Evolutionary conservation across 2,888 invertebrate species (phyloP), one percentile per base, ranked within the genome.

Genomic region (Dynastes maya): DNA sequence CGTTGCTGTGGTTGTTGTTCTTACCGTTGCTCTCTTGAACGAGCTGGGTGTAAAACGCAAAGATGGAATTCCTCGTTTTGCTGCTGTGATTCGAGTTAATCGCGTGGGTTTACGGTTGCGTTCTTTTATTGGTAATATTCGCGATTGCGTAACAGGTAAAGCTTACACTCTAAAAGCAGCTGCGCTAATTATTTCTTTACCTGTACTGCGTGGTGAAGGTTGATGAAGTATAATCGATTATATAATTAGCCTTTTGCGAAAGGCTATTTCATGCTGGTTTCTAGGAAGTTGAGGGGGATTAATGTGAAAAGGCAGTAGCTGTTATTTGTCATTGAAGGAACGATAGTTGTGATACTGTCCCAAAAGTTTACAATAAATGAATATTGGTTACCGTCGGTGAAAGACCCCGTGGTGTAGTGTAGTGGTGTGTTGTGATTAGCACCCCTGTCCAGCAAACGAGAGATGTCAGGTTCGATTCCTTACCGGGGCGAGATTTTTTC

Each of bases 41-140:
- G 9, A 45, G 29, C 61, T 74, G 45, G n/a, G 61, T 27, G n/a
- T 40, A 61, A 74, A 74, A 72, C 27, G 58, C 13, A 16, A 16
- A 53, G 72, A 72, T 72, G 45, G 72, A 58, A 74, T 74, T 74
- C 72, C 61, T 74, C 29, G 29, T 61, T 71, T 67, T 74, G 45
- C 22, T 1, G 8, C 11, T 11, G 45, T 8, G 9, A 11, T 45
- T 45, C 29, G 22, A 5, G 61, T 11, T 49, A 61, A 49, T n/a
- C 16, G 11, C 11, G 72, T 74, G 61, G 72, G 72, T 11, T 61
- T 45, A 27, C 22, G 29, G 45, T 61, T 16, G 16, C 63, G 22
- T 22, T 58, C 55, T 58, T 22, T 8, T 22, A 58, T 58, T 5
- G 45, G 27, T 22, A 55, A 16, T 74, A 63, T 45, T 74, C 61